Evolutionary conservation across 1,140 invertebrate genomes (phyloP), one percentile per base, ranked within the genome.

Genomic region (Penaeus vannamei): DNA sequence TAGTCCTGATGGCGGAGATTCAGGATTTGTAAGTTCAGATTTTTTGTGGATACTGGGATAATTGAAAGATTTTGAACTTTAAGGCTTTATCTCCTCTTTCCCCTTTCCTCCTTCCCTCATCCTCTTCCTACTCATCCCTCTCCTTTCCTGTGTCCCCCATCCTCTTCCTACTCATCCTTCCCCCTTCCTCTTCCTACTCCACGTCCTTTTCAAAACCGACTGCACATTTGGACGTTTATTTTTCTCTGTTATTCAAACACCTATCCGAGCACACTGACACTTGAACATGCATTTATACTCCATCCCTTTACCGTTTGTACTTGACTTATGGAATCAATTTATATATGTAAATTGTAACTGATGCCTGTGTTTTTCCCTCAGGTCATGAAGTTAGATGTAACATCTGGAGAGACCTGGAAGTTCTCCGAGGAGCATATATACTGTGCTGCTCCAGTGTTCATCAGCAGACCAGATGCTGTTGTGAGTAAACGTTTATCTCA

Each of bases 401-500:
- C 17, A n/a, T 89, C 87, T 19, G 82, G 87, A 42, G 87, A 89
- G 64, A 80, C 59, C 20, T 20, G 29, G 46, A 42, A 61, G 14
- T 89, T 89, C 72, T 64, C 69, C 17, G 82, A 89, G 46, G 87
- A 84, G 17, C 29, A 84, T 5, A 53, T 89, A 17, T 89, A 89
- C 69, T 84, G 66, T 29, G 76, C 53, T 79, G 83, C 82, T 29
- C 87, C 87, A 32, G 82, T 80, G 53, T 89, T 89, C 84, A 61
- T 89, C 32, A 42, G 82, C n/a, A 84, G 61, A 62, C 87, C 87
- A 32, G 82, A 72, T 64, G 59, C 87, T 79, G 60, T 22, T 26
- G 87, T 85, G 64, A 89, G 87, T 80, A 84, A 36, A 46, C 23
- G 20, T 59, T 4, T 62, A 61, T 8, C 22, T 85, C 22, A 59